Evolutionary conservation across 2,797 vertebrate genomes (phyloP).

Genomic region (Lepus oiostolus): DNA sequence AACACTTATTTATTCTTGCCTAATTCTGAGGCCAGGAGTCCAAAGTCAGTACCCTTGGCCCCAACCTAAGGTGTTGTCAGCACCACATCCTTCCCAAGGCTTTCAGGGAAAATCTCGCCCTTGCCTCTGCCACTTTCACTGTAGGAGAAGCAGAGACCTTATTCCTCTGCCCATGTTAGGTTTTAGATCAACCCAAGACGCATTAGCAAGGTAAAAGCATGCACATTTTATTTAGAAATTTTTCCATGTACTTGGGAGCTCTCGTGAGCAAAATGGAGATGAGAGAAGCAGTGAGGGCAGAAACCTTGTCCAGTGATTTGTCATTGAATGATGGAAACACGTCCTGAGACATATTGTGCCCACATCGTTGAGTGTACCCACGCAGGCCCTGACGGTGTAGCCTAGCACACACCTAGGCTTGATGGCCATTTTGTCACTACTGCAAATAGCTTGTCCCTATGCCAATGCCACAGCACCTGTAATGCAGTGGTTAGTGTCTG

Average conservation of each 20-base stretch:
- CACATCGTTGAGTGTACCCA: neutral
- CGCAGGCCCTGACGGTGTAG: too few relatives aligned
- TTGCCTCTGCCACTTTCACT: too few relatives aligned
- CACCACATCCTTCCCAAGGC: rapidly evolving
- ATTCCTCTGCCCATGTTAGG: neutral
- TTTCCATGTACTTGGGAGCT: neutral
- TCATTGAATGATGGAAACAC: neutral
- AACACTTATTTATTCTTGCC: neutral
- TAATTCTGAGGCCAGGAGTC: neutral
- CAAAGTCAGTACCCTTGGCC: neutral
- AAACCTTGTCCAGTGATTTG: neutral
- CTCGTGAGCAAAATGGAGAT: neutral
- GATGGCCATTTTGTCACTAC: neutral
- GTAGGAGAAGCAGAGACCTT: neutral
- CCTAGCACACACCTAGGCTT: neutral
- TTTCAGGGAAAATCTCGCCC: neutral
- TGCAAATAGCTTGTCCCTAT: neutral
- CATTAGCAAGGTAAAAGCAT: neutral
- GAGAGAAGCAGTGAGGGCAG: neutral
- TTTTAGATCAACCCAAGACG: neutral
- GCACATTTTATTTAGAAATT: neutral
- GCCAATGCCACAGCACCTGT: too few relatives aligned
- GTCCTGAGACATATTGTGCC: neutral
- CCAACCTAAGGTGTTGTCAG: neutral
- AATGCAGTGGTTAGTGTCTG: neutral